These are phyloP conservation scores for Scomber colias DNA, from an alignment of 2,113 vertebrate genomes.

Conservation along the genomic window DNA sequence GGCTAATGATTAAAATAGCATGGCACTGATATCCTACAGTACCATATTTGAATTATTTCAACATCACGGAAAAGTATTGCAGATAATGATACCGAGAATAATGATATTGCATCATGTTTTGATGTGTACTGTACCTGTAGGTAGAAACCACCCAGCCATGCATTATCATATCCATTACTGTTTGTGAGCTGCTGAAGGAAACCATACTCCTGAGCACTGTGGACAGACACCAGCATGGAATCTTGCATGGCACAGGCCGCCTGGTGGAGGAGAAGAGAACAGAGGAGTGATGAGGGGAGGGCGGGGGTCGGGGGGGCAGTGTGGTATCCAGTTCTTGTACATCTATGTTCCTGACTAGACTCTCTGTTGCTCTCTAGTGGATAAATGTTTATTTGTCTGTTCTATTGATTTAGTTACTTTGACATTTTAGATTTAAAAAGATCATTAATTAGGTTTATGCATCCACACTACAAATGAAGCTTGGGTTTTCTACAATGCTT, in stretches of 20 bases:
- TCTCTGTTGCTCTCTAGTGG: too few relatives aligned
- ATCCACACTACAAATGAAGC: too few relatives aligned
- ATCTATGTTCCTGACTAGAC: too few relatives aligned
- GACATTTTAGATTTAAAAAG: not conserved
- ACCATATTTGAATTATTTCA: not conserved
- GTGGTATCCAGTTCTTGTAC: too few relatives aligned
- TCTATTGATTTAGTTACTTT: not conserved
- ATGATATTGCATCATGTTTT: not conserved
- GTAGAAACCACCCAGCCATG: conserved; percentile 41
- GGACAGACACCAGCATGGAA: conserved; percentile 11
- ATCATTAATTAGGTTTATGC: too few relatives aligned
- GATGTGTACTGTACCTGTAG: conserved; percentile 12
- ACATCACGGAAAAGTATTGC: too few relatives aligned
- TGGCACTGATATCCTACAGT: not conserved
- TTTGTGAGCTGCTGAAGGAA: conserved; percentile 32
- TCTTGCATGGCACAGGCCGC: not conserved
- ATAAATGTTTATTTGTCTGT: too few relatives aligned
- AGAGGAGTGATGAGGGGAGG: not conserved
- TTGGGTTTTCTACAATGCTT: too few relatives aligned
- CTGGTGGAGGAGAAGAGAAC: conserved; percentile 6
- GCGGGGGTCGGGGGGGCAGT: too few relatives aligned
- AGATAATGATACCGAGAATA: not conserved
- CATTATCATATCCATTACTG: not conserved
- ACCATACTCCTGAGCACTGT: conserved; percentile 9
- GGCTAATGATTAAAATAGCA: too few relatives aligned